Evolutionary conservation across 2,888 invertebrate genomes (phyloP).

Genomic region (Periphyllus acericola): DNA sequence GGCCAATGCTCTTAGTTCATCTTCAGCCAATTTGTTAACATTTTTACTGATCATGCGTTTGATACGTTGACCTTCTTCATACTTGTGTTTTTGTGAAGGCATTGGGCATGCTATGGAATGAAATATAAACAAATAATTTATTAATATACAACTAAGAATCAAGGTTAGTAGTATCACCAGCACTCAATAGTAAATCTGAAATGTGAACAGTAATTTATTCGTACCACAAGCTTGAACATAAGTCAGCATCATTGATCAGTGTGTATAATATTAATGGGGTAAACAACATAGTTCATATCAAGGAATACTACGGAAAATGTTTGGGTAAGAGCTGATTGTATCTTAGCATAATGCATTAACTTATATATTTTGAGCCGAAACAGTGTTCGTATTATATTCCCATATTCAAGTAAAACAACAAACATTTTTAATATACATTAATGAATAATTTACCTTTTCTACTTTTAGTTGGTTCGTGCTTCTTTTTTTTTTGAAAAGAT

Average conservation of each 20-base stretch:
- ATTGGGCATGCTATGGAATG: constrained; percentile 70
- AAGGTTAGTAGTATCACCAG: too few relatives aligned
- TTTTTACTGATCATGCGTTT: constrained; percentile 76
- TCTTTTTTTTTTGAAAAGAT: constrained; percentile 46
- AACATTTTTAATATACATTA: too few relatives aligned
- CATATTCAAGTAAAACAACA: too few relatives aligned
- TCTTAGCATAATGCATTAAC: too few relatives aligned
- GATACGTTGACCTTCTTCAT: constrained; percentile 73
- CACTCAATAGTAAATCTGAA: too few relatives aligned
- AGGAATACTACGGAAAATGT: background rate
- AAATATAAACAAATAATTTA: background rate
- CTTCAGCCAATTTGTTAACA: constrained; percentile 77
- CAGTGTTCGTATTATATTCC: too few relatives aligned
- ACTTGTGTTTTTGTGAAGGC: constrained; percentile 73
- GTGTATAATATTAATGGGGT: background rate
- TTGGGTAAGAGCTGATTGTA: too few relatives aligned
- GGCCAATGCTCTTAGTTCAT: constrained; percentile 74
- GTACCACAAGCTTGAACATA: background rate
- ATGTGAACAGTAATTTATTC: background rate
- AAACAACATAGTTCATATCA: background rate
- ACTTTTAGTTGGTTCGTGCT: constrained; percentile 26
- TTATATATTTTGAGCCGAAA: too few relatives aligned
- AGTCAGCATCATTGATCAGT: background rate
- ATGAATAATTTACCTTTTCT: constrained; percentile 43
- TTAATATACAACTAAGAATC: background rate